Evolutionary conservation across 2,113 vertebrate species (phyloP).

Genomic region (Chloropsis cyanopogon): DNA sequence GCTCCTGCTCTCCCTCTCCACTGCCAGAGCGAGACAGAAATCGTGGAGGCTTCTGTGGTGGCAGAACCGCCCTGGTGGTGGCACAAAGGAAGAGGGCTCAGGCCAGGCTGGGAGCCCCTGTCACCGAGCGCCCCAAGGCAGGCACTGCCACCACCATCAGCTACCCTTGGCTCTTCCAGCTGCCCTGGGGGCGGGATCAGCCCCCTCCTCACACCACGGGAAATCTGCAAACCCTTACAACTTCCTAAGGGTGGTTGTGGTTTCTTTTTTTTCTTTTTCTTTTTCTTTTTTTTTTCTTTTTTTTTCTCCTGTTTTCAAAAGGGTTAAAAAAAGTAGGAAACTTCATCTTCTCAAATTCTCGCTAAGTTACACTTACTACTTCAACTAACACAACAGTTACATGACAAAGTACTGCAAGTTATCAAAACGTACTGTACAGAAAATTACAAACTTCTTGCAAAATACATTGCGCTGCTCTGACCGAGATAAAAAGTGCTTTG

Average conservation of each 20-base stretch:
- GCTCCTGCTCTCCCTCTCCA: background rate
- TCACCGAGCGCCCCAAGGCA: background rate
- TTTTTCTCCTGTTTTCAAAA: slow-evolving; percentile 66
- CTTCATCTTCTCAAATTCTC: slow-evolving; percentile 80
- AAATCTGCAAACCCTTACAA: slow-evolving; percentile 57
- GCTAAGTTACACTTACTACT: slow-evolving; percentile 86
- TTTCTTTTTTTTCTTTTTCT: background rate
- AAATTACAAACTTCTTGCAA: slow-evolving; percentile 95
- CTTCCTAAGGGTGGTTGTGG: slow-evolving; percentile 30
- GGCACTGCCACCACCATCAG: background rate
- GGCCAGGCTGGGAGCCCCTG: accelerated
- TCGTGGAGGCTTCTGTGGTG: background rate
- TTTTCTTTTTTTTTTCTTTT: background rate
- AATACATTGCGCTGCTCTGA: slow-evolving; percentile 92
- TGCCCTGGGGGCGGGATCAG: background rate
- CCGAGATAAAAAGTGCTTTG: slow-evolving; percentile 80
- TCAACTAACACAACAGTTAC: slow-evolving; percentile 93
- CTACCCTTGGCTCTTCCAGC: background rate
- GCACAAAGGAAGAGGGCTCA: background rate
- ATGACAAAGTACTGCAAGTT: slow-evolving; percentile 97
- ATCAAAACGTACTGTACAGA: slow-evolving; percentile 96
- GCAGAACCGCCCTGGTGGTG: background rate
- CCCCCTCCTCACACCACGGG: slow-evolving; percentile 22
- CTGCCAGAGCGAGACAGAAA: background rate
- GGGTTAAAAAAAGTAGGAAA: slow-evolving; percentile 95